Percentiles rank a stretch among this genome's conserved stretches.
phyloP scores from a whole-genome alignment of 2,888 invertebrate genomes.

The Eupsilia transversa region DNA sequence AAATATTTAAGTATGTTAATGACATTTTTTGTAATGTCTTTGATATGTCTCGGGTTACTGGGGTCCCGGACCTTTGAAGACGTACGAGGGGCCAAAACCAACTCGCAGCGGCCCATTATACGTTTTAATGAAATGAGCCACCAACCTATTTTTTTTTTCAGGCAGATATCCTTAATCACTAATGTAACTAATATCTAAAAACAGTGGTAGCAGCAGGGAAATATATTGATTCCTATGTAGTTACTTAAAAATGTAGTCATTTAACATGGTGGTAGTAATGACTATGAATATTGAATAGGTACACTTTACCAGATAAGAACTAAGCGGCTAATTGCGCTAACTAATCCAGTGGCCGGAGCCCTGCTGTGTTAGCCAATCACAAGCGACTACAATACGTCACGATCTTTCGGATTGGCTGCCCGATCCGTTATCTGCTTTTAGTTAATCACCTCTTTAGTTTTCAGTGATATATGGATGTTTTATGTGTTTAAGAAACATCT shows the following conservation, averaged over 20 bases:
- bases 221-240: no score
- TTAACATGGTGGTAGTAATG: slow-evolving; percentile 38
- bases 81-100: no score
- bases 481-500: slow-evolving; percentile 18
- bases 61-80: no score
- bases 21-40: no score
- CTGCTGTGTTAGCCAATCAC: slow-evolving; percentile 36
- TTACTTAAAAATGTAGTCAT: neutral
- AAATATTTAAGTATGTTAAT: no score
- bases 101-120: no score
- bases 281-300: slow-evolving; percentile 57
- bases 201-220: neutral
- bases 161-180: neutral
- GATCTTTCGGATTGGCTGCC: slow-evolving; percentile 45
- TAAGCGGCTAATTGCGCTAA: slow-evolving; percentile 57
- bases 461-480: slow-evolving; percentile 33
- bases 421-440: slow-evolving; percentile 38
- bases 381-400: slow-evolving; percentile 46
- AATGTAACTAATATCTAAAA: neutral
- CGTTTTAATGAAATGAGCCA: no score
- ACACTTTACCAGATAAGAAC: slow-evolving; percentile 50
- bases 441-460: slow-evolving; percentile 47
- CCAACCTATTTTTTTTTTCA: neutral
- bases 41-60: no score
- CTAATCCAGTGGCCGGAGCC: slow-evolving; percentile 55